Percentiles rank a stretch among this genome's conserved stretches.
phyloP scores from a whole-genome alignment of 1,140 invertebrate species.

The Bombus affinis region DNA sequence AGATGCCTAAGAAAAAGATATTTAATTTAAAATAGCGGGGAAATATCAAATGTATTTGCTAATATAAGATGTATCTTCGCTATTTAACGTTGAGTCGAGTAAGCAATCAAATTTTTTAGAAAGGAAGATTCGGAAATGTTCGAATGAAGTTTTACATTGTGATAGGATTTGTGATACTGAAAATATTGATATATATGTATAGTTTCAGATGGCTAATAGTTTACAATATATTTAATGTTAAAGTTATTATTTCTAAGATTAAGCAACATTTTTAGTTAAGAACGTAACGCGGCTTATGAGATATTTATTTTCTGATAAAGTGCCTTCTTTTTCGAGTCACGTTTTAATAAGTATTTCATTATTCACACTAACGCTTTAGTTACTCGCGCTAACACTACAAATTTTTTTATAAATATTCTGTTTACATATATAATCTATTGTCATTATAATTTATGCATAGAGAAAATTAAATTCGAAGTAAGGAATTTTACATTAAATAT shows the following conservation, averaged over 20 bases:
- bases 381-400: not conserved
- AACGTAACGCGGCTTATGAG: not conserved
- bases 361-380: not conserved
- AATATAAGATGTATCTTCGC: not conserved
- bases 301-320: not conserved
- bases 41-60: not conserved
- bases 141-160: not conserved
- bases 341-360: not conserved
- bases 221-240: not conserved
- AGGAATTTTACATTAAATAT: not conserved
- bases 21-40: not conserved
- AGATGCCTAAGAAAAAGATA: not conserved
- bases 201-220: not conserved
- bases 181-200: not conserved
- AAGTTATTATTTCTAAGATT: not conserved
- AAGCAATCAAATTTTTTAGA: not conserved
- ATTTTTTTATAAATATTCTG: not conserved
- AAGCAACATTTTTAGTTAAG: not conserved
- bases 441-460: not conserved
- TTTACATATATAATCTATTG: not conserved
- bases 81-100: not conserved
- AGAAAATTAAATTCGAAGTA: not conserved
- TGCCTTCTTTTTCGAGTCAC: not conserved
- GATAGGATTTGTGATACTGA: not conserved
- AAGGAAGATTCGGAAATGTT: not conserved